Conservation (phyloP, 2,113 vertebrate species). For the Syrrhaptes paradoxus region DNA sequence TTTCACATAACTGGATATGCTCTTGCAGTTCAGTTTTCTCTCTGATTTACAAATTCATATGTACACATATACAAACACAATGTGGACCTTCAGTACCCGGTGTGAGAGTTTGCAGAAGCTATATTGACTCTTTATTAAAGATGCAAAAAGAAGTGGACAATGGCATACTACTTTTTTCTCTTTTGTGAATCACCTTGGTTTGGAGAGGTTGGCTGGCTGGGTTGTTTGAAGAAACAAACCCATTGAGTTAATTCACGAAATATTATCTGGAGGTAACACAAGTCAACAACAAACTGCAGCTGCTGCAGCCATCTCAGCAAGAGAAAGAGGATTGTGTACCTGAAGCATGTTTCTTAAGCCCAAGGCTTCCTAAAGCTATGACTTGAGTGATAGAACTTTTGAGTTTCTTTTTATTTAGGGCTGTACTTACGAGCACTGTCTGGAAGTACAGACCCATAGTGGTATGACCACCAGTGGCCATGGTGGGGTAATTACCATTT, state of each 20-base stretch:
- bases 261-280: background rate
- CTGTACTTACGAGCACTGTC: background rate
- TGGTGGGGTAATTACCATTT: background rate
- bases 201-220: background rate
- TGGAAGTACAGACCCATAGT: background rate
- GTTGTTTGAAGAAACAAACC: background rate
- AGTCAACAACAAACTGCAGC: background rate
- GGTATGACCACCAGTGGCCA: background rate
- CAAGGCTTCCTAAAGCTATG: background rate
- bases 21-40: background rate
- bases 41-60: background rate
- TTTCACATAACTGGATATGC: background rate
- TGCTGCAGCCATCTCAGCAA: background rate
- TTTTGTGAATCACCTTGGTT: background rate
- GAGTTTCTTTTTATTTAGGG: background rate
- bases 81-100: background rate
- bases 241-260: background rate
- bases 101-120: background rate
- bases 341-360: background rate
- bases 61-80: background rate
- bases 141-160: background rate
- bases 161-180: background rate
- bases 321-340: background rate
- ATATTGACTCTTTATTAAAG: background rate
- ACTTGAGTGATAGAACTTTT: background rate